Base-by-base conservation (phyloP, 2,888 invertebrate genomes). In the Aricia artaxerxes region DNA sequence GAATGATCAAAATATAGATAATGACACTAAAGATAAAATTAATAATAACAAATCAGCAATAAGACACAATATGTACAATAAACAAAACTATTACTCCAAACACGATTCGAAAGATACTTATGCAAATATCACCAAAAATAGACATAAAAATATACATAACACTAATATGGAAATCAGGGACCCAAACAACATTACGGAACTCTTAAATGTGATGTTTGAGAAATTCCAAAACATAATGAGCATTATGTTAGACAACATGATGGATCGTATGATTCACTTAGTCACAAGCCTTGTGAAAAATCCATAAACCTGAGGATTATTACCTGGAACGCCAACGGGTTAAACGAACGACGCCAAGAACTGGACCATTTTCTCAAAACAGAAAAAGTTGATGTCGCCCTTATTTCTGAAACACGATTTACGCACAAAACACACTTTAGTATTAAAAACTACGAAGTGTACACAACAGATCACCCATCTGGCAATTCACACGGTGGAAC, bases 211-310 rank as follows among this genome's bases (percentile, higher is more conserved):
- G 31, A 80, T 78, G 78, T 72, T 78, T 53, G 53, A 80, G n/a
- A 73, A 64, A 80, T 78, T 78, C 16, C 61, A 75, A 40, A 73
- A 61, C 40, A 73, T 80, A 38, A 80, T 78, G 69, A 49, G n/a
- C 24, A 78, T 73, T 73, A 78, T 78, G 78, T 73, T 78, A 73
- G 75, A 75, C 75, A 78, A 73, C 53, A 80, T 76, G 80, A 78
- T 40, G 40, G 40, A 40, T 40, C 40, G 40, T 40, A 40, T 40
- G 40, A 40, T 40, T 6, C 40, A 40, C 40, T 40, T 40, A 40
- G 40, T 40, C 40, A 40, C 40, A 40, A 40, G 40, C 40, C 40
- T 6, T 40, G 6, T 40, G 40, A 40, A 40, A 40, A 40, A 40
- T 40, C 40, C 40, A 40, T 40, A 40, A 40, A 40, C 40, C 40